Base-by-base conservation (phyloP, 2,113 vertebrate species). In the Nesoenas mayeri region DNA sequence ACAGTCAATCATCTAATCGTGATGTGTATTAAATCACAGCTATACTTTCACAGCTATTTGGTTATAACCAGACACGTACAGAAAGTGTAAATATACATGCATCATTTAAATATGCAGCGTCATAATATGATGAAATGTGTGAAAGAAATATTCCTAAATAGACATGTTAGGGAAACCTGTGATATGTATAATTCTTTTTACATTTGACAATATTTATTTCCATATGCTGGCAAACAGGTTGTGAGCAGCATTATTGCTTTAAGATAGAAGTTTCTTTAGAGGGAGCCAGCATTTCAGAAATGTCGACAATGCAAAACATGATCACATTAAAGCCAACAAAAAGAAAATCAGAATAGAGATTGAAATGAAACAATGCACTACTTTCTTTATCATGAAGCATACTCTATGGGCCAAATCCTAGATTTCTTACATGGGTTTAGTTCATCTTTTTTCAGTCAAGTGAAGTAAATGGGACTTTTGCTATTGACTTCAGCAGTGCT, bases 231-330 rank as follows among this genome's bases (percentile, higher is more conserved):
- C 29, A 78, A 60, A 31, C 15, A 64, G 31, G 31, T 21, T 36
- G 61, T 38, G 36, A 50, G 28, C n/a, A 83, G 20, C 21, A 12
- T 56, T 88, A 38, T 32, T 70, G 54, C 48, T 79, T 77, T 86
- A 53, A 81, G 87, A 58, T 72, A 13, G 1, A n/a, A 34, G 91
- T 57, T 91, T 93, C 96, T 67, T 66, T 92, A 98, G 97, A 80
- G 97, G 98, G 97, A 85, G 83, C 92, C 69, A 95, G 71, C 32
- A 65, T 67, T 93, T 94, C 85, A 96, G 67, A 87, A 94, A 95
- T 96, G 80, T 50, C 62, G n/a, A 53, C 14, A 31, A 48, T 14
- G 60, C 15, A 57, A 79, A 91, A 62, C 11, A 56, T 67, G 16
- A 51, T 51, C 21, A 57, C 48, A 56, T 47, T 10, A 44, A 87